These are phyloP conservation scores for Alauda arvensis DNA, from an alignment of 2,797 vertebrate genomes.

Conservation along the genomic window DNA sequence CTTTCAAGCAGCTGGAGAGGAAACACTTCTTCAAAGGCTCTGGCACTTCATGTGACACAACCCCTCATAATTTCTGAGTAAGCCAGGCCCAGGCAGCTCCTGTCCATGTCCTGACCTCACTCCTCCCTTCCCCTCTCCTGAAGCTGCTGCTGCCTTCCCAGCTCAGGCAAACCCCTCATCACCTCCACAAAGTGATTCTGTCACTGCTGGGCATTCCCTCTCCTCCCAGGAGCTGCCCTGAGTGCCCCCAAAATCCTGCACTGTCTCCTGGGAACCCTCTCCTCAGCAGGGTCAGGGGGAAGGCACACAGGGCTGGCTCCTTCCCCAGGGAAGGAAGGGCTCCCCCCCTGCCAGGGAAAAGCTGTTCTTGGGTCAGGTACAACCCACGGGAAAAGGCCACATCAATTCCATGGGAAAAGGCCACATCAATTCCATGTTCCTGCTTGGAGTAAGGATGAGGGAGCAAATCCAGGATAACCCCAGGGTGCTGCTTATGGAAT, in stretches of 20 bases:
- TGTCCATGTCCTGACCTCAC: not conserved
- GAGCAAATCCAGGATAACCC: not conserved
- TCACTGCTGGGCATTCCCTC: not conserved
- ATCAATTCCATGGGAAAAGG: fast-evolving
- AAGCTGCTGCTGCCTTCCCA: not conserved
- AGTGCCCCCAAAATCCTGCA: not conserved
- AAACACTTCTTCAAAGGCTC: not conserved
- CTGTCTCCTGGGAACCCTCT: fast-evolving
- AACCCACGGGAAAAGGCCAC: fast-evolving
- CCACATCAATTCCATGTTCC: fast-evolving
- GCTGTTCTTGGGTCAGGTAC: fast-evolving
- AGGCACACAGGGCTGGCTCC: not conserved
- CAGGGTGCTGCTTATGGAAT: not conserved
- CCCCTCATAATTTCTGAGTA: fast-evolving
- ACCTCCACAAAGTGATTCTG: not conserved
- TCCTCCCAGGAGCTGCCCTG: not conserved
- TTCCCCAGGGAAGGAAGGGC: not conserved
- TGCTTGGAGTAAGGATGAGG: not conserved
- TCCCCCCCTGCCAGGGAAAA: not conserved
- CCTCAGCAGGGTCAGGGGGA: not conserved
- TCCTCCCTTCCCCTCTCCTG: not conserved
- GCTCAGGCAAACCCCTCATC: not conserved
- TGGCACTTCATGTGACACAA: not conserved
- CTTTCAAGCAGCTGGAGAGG: not conserved
- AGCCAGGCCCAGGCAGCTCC: not conserved